Percentiles rank a stretch among this genome's conserved stretches.
These are phyloP conservation scores for Malthinus flaveolus DNA, from an alignment of 2,888 invertebrate species.

Conservation along the genomic window DNA sequence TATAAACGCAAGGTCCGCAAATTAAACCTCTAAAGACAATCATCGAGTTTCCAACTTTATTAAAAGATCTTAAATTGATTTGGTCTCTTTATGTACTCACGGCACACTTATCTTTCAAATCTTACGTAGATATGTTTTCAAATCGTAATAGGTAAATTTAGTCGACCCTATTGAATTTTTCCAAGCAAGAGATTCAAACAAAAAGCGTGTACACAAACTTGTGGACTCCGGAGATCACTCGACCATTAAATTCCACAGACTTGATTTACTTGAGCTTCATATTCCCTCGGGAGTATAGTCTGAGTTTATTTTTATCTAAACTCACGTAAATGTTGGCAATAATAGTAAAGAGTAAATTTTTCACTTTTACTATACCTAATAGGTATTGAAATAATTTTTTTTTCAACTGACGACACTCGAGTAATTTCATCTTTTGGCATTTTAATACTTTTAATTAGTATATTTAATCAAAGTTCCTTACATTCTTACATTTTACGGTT, in stretches of 20 bases:
- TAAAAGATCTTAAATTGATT: not conserved
- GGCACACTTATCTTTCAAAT: no score
- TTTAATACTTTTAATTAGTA: no score
- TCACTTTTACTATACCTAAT: no score
- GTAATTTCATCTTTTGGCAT: no score
- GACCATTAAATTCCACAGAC: conserved; percentile 19
- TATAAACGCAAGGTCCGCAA: conserved; percentile 13
- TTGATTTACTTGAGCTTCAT: conserved; percentile 18
- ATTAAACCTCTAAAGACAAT: conserved; percentile 1
- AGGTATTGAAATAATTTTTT: no score
- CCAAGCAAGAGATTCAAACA: conserved; percentile 13
- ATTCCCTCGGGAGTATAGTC: conserved; percentile 10
- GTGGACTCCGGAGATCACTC: conserved; percentile 9
- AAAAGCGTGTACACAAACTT: conserved; percentile 9
- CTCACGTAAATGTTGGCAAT: no score
- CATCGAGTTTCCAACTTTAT: not conserved
- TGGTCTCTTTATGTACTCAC: not conserved
- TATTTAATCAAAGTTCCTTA: no score
- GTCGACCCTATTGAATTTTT: conserved; percentile 10
- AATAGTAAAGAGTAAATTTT: no score
- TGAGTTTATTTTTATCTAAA: no score
- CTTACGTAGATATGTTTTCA: no score
- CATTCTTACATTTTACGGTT: no score
- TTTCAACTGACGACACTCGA: no score
- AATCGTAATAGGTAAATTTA: not conserved